Evolutionary conservation across 1,140 invertebrate genomes (phyloP), one percentile per base, ranked within the genome.

Genomic region (Drosophila cardini): DNA sequence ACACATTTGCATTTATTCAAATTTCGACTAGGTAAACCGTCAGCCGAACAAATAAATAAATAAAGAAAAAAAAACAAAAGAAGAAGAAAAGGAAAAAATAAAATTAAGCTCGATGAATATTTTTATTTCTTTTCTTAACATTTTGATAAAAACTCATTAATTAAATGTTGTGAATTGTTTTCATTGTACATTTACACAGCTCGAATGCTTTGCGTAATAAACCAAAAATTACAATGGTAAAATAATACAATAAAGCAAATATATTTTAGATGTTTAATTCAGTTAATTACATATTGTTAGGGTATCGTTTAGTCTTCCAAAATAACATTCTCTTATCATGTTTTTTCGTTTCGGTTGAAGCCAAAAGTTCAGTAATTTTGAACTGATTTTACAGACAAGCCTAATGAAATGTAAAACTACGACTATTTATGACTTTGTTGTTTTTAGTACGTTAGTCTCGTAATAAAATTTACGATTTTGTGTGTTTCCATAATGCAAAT

Each of bases 1-100:
- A 71, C 55, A 64, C 56, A 86, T 85, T 81, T 82, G 62, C 62
- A 78, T 78, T 64, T 78, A 86, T 86, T 76, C 82, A 78, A 86
- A 86, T 86, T 55, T 58, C 30, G 15, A 69, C 36, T 21, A 52
- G 36, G 52, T 40, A 63, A 70, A 52, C 36, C 36, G 42, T 55
- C 58, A 40, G 26, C 38, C 69, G n/a, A 57, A 30, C 26, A 58
- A 58, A 67, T 58, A 38, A 72, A 72, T 52, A 16, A 53, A 30
- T 42, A 50, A 21, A 6, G 6, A 62, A 9, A 26, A 43, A n/a
- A 2, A 46, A 52, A 1, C 32, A 10, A 38, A 32, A 62, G 13
- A 48, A 26, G 40, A 36, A 40, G 38, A 45, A 46, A 46, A 46
- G 4, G 0, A 8, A 45, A 6, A 36, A 26, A 45, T n/a, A 32